phyloP scores from a whole-genome alignment of 53 echinoderm and acorn worm genomes.

The Mesocentrotus franciscanus region DNA sequence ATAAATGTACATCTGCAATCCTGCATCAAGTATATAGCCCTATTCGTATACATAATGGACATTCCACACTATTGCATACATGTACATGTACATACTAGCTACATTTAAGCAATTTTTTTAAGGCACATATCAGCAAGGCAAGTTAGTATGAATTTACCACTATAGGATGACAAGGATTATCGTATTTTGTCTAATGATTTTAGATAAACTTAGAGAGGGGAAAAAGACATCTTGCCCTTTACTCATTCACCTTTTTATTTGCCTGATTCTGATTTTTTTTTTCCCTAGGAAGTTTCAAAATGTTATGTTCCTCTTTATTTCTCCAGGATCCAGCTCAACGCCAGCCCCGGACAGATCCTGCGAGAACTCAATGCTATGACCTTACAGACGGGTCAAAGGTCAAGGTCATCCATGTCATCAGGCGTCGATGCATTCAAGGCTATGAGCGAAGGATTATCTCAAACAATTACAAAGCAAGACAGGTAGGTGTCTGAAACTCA shows the following conservation, averaged over 20 bases:
- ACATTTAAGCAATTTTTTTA: no score
- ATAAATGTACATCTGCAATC: no score
- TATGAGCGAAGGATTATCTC: slow-evolving; percentile 75
- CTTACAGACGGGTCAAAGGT: slow-evolving; percentile 52
- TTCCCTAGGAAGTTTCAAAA: not conserved
- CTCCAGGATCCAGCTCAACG: slow-evolving; percentile 51
- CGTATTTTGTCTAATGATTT: no score
- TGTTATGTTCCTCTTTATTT: not conserved
- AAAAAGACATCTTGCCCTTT: no score
- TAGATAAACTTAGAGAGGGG: no score
- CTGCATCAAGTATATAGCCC: no score
- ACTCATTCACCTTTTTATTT: not conserved
- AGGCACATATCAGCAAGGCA: no score
- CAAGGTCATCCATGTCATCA: slow-evolving; percentile 45
- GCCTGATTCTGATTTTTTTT: not conserved
- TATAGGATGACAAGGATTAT: no score
- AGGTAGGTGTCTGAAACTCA: slow-evolving; percentile 69
- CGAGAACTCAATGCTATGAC: slow-evolving; percentile 73
- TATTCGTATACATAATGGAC: no score
- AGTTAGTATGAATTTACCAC: no score
- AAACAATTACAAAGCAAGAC: slow-evolving; percentile 84
- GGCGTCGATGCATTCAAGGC: slow-evolving; percentile 72
- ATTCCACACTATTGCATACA: no score
- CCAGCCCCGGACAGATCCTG: slow-evolving; percentile 72
- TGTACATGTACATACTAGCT: no score